phyloP scores from a whole-genome alignment of 2,797 vertebrate genomes.

The Philypnodon macrostomus region DNA sequence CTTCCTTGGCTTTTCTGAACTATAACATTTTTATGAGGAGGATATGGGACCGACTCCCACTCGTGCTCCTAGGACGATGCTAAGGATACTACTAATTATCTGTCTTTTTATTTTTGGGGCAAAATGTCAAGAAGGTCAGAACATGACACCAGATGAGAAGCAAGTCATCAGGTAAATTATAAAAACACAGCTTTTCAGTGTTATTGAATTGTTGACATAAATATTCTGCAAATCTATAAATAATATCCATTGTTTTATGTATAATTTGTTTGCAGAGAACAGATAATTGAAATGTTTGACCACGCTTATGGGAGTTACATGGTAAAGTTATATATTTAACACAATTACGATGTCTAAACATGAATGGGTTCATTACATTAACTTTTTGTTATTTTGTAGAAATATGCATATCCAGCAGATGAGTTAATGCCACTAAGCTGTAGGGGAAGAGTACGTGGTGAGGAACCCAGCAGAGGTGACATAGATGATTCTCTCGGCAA shows the following conservation, averaged over 20 bases:
- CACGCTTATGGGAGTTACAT: slow-evolving; percentile 85
- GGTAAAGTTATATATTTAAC: slow-evolving; percentile 59
- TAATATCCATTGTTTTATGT: neutral
- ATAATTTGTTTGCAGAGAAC: slow-evolving; percentile 73
- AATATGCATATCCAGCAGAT: slow-evolving; percentile 83
- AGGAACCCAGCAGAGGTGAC: slow-evolving; percentile 82
- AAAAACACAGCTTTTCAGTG: slow-evolving; percentile 6
- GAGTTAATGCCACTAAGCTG: slow-evolving; percentile 85
- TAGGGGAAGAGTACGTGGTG: slow-evolving; percentile 78
- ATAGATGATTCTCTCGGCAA: slow-evolving; percentile 82
- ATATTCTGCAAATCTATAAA: neutral
- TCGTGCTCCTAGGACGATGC: slow-evolving; percentile 32
- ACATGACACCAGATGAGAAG: slow-evolving; percentile 78
- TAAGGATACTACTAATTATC: slow-evolving; percentile 55
- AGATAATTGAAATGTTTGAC: slow-evolving; percentile 84
- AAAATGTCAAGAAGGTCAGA: slow-evolving; percentile 65
- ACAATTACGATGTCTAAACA: no score
- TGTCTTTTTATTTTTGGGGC: slow-evolving; percentile 51
- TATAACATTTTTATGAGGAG: slow-evolving; percentile 11
- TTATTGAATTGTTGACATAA: neutral
- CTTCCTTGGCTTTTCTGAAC: slow-evolving; percentile 18
- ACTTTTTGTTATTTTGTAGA: slow-evolving; percentile 69
- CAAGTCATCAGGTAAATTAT: slow-evolving; percentile 75
- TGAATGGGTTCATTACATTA: no score
- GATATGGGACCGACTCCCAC: slow-evolving; percentile 9